phyloP scores from a whole-genome alignment of 2,797 vertebrate species.

The Sarcophilus harrisii region DNA sequence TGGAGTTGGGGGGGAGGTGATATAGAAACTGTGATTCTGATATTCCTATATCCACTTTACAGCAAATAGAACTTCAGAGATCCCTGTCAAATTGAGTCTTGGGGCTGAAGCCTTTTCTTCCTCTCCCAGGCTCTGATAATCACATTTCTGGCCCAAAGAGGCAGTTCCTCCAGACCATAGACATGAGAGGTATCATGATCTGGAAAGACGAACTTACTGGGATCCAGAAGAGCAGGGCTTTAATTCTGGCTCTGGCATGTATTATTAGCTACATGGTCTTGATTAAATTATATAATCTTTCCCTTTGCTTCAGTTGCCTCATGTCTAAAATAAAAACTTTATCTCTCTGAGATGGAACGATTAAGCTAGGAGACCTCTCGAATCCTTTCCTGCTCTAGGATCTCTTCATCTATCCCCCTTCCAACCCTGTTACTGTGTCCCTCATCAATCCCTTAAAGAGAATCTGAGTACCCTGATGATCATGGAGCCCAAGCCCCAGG shows the following conservation, averaged over 20 bases:
- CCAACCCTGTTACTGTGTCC: neutral
- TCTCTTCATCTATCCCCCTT: neutral
- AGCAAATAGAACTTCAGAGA: neutral
- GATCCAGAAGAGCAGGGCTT: neutral
- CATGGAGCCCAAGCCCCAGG: neutral
- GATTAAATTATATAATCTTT: neutral
- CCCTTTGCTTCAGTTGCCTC: neutral
- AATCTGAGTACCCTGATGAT: neutral
- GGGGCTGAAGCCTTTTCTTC: neutral
- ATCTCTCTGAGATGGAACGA: neutral
- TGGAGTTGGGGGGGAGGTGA: too few relatives aligned
- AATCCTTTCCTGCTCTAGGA: neutral
- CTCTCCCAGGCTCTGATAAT: neutral
- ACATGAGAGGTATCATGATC: neutral
- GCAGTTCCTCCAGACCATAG: neutral
- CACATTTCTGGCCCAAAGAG: neutral
- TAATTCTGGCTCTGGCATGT: neutral
- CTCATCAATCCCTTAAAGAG: neutral
- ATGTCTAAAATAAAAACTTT: neutral
- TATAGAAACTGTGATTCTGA: neutral
- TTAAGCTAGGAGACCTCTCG: neutral
- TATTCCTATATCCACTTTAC: neutral
- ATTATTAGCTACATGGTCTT: neutral
- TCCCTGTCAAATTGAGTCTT: neutral
- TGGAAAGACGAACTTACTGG: neutral